Evolutionary conservation across 2,797 vertebrate species (phyloP).

Genomic region (Crocidura indochinensis): DNA sequence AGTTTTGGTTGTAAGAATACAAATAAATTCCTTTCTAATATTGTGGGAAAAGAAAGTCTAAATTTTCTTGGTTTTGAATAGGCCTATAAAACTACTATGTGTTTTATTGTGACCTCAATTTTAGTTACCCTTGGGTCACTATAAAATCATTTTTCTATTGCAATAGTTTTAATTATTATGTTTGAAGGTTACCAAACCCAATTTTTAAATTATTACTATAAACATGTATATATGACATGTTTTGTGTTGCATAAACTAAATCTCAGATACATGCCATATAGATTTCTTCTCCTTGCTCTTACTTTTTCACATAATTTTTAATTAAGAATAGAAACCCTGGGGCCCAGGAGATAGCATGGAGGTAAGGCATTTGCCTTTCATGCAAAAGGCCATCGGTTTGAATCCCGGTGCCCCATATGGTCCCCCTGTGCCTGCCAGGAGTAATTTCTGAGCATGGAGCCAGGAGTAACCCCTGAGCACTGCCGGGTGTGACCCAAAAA

Average conservation of each 20-base stretch:
- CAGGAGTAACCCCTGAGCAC: too few relatives aligned
- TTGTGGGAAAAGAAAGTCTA: not conserved
- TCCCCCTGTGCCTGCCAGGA: too few relatives aligned
- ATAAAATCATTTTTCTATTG: not conserved
- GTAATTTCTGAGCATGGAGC: too few relatives aligned
- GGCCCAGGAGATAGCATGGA: too few relatives aligned
- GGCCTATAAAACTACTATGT: not conserved
- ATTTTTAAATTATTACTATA: slow-evolving; percentile 46
- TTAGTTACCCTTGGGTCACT: not conserved
- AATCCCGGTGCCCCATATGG: too few relatives aligned
- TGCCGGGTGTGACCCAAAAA: too few relatives aligned
- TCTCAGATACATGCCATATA: not conserved
- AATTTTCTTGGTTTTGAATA: slow-evolving; percentile 27
- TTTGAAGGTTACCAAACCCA: not conserved
- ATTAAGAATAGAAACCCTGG: not conserved
- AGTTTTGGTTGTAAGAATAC: not conserved
- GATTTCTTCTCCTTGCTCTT: slow-evolving; percentile 24
- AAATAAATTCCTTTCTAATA: slow-evolving; percentile 17
- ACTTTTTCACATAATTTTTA: slow-evolving; percentile 19
- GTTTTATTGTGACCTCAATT: not conserved
- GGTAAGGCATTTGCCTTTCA: too few relatives aligned
- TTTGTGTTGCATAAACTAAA: too few relatives aligned
- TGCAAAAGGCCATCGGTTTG: too few relatives aligned
- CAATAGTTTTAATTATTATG: slow-evolving; percentile 8
- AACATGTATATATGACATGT: not conserved